Percentiles rank a stretch among this genome's conserved stretches.
These are phyloP conservation scores for Mimas tiliae DNA, from an alignment of 2,888 invertebrate species.

Conservation along the genomic window DNA sequence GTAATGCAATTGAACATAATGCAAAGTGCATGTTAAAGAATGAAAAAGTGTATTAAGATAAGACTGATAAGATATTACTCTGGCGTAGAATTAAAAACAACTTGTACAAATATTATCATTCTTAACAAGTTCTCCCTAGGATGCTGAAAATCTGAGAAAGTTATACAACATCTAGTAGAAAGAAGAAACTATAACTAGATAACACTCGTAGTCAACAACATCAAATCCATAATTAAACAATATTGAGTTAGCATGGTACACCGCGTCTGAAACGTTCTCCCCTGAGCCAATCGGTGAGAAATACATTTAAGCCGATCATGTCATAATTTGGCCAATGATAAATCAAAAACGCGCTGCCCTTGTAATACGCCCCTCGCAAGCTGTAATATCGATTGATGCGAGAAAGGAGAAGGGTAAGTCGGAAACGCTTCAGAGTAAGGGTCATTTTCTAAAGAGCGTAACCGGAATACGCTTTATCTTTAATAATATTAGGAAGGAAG, in stretches of 20 bases:
- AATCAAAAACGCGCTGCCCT: slow-evolving; percentile 28
- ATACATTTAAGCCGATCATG: neutral
- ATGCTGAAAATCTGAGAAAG: too few species aligned
- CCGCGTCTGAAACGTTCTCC: neutral
- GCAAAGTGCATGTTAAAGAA: too few species aligned
- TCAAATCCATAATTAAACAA: neutral
- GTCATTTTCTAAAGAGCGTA: slow-evolving; percentile 5
- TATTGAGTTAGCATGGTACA: neutral
- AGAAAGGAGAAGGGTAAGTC: slow-evolving; percentile 5
- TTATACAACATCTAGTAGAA: neutral
- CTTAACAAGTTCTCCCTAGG: too few species aligned
- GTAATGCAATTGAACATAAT: too few species aligned
- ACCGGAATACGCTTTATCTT: slow-evolving; percentile 13
- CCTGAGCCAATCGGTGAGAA: neutral
- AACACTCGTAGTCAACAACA: too few species aligned
- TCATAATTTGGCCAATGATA: neutral
- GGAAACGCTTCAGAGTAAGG: slow-evolving; percentile 21
- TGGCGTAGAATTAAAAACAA: too few species aligned
- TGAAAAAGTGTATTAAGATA: too few species aligned
- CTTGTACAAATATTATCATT: too few species aligned
- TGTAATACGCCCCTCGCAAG: neutral
- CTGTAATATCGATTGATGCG: slow-evolving; percentile 20
- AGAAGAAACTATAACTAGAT: too few species aligned
- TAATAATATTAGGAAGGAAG: slow-evolving; percentile 20
- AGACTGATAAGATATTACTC: too few species aligned